phyloP scores from a whole-genome alignment of 2,113 vertebrate species.

The Toxostoma redivivum region DNA sequence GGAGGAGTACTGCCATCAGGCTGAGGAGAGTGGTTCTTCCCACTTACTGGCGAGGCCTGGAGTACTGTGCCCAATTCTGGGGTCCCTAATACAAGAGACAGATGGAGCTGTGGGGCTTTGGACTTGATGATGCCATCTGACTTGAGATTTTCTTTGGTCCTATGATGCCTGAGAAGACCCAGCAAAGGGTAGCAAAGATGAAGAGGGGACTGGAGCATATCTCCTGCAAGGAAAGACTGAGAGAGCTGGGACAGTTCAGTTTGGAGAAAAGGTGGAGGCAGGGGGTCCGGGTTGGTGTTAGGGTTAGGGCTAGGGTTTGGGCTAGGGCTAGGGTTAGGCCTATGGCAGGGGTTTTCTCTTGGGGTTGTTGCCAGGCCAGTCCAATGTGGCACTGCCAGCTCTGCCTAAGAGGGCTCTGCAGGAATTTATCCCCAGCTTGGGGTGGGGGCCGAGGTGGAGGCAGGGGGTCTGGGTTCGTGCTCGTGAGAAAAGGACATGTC shows the following conservation, averaged over 20 bases:
- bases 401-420: too few relatives aligned
- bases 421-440: too few relatives aligned
- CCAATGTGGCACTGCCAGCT: too few relatives aligned
- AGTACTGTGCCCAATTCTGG: neutral
- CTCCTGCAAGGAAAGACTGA: neutral
- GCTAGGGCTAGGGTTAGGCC: too few relatives aligned
- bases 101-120: neutral
- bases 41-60: neutral
- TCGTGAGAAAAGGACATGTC: too few relatives aligned
- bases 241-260: neutral
- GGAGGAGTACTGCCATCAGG: neutral
- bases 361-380: too few relatives aligned
- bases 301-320: too few relatives aligned
- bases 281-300: too few relatives aligned
- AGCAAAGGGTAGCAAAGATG: neutral
- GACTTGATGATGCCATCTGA: neutral
- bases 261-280: neutral
- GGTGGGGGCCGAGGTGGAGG: too few relatives aligned
- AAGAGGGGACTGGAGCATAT: neutral
- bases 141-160: neutral
- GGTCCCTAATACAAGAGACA: neutral
- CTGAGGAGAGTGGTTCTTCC: fast-evolving
- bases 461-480: too few relatives aligned
- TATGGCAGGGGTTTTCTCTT: too few relatives aligned
- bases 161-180: neutral